phyloP scores from a whole-genome alignment of 1,140 invertebrate species.

The Caenorhabditis tropicalis region DNA sequence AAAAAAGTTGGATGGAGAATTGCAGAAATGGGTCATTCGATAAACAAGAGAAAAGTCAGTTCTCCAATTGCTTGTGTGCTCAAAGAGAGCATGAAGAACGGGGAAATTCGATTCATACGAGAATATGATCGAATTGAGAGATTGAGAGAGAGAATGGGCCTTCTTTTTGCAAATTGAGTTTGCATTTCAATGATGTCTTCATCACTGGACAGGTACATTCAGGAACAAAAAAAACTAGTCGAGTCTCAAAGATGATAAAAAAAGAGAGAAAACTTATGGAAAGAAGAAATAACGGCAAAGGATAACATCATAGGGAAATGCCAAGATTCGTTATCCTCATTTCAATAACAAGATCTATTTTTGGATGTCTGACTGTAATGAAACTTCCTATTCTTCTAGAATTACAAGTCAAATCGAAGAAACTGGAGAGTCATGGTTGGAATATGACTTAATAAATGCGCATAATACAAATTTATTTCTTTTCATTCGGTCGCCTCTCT shows the following conservation, averaged over 20 bases:
- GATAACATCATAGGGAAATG: background rate
- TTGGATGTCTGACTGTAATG: conserved; percentile 6
- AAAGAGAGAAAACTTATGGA: background rate
- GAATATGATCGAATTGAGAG: conserved; percentile 32
- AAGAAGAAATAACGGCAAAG: background rate
- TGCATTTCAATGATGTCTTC: conserved; percentile 6
- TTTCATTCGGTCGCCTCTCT: conserved; percentile 23
- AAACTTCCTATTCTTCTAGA: background rate
- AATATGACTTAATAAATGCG: conserved; percentile 17
- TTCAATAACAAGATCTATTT: background rate
- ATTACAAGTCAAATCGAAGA: background rate
- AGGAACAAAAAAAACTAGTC: background rate
- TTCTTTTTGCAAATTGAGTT: background rate
- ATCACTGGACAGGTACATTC: background rate
- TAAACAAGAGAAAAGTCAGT: background rate
- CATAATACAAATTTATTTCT: conserved; percentile 32
- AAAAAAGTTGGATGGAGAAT: background rate
- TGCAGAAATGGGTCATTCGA: background rate
- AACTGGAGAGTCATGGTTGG: background rate
- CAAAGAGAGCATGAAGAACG: background rate
- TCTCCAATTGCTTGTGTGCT: background rate
- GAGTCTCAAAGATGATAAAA: background rate
- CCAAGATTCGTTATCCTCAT: background rate
- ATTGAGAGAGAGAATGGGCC: background rate
- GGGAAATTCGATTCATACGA: conserved; percentile 24